Percentiles rank a stretch among this genome's conserved stretches.
Evolutionary conservation across 2,113 vertebrate genomes (phyloP).

Genomic region (Phocoena phocoena): DNA sequence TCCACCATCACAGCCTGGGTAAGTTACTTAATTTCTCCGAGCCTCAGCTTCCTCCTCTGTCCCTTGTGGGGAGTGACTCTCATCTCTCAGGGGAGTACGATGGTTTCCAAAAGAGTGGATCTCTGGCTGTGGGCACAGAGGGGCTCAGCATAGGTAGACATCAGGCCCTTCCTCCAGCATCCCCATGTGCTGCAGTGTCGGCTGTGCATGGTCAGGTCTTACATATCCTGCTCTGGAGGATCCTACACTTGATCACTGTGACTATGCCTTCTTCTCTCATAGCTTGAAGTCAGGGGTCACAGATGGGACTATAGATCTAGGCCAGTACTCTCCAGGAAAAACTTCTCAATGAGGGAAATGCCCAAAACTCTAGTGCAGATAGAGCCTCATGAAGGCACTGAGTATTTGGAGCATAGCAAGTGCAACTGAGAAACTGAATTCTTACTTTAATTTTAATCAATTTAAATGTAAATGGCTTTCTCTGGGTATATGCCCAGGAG

Average conservation of each 20-base stretch:
- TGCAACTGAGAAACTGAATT: neutral
- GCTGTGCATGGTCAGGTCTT: neutral
- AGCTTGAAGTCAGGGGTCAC: neutral
- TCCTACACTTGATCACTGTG: neutral
- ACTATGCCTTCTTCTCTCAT: neutral
- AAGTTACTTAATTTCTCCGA: neutral
- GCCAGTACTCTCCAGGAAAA: neutral
- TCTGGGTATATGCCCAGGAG: too few relatives aligned
- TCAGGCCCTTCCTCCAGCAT: too few relatives aligned
- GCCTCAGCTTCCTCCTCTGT: neutral
- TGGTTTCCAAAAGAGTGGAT: neutral
- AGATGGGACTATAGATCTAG: too few relatives aligned
- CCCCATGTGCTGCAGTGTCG: neutral
- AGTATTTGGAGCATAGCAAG: too few relatives aligned
- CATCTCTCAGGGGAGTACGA: neutral
- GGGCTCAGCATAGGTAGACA: too few relatives aligned
- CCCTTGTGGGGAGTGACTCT: too few relatives aligned
- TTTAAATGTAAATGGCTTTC: neutral
- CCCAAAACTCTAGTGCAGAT: neutral
- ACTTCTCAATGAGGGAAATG: neutral
- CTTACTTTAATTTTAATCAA: neutral
- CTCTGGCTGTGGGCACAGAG: neutral
- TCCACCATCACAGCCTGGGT: neutral
- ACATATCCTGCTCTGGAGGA: neutral
- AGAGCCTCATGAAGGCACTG: rapidly evolving